Base-by-base conservation (phyloP, 2,113 vertebrate genomes). In the Xyliphius kryptos region DNA sequence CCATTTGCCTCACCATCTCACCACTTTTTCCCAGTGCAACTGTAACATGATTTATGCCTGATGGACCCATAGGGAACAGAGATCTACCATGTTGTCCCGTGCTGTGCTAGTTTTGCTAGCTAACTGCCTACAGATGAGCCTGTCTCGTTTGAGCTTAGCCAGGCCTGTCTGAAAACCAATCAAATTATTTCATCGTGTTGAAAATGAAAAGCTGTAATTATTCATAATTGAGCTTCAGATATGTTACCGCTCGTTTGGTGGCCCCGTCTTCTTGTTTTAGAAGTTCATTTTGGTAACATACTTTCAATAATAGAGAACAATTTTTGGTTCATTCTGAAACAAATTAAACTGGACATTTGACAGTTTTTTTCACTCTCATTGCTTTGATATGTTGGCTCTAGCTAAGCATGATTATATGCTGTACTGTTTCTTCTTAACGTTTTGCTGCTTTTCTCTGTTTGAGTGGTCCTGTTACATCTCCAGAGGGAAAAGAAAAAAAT, bases 121-220 rank as follows among this genome's bases (percentile, higher is more conserved):
- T 93, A 92, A 96, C 92, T 91, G 87, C 77, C 88, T 86, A 89
- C 92, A 92, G 92, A 89, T 86, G 86, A 86, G 86, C 21, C 91
- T 87, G 94, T 93, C 94, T 92, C 84, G 89, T 89, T 89, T 98
- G 94, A 98, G 94, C 90, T 89, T 90, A 95, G 89, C 90, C 95
- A 98, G 94, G 91, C 89, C 87, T 84, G 90, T 89, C 83, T 87
- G 87, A 88, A 94, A 94, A 92, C 89, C 88, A 91, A 92, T 94
- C 92, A 94, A 96, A 97, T 97, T 93, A 95, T 96, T 97, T 91
- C 93, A 94, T 94, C 90, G 92, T 94, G 92, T 91, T 92, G 88
- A 91, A 91, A 96, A 92, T 90, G 85, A 94, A 94, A 97, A 91
- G 92, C 88, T 88, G 91, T 97, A 97, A 98, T 98, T 98, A 95